Conservation (phyloP, 2,888 invertebrate genomes). For the Mesorhabditis sp. region DNA sequence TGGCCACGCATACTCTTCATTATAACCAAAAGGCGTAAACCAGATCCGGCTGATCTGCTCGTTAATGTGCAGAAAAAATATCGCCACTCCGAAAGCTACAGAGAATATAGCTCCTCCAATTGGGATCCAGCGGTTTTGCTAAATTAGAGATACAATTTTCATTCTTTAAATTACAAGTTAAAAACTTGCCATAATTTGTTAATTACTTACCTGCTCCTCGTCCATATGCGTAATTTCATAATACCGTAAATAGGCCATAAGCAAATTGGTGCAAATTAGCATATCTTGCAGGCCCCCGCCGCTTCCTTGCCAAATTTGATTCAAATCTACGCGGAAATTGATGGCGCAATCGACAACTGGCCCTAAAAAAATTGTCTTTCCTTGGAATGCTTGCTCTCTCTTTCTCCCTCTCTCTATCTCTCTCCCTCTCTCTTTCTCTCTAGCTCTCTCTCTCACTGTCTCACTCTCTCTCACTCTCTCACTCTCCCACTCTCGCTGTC, state of each 20-base stretch:
- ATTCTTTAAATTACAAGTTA: background rate
- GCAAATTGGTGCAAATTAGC: background rate
- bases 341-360: background rate
- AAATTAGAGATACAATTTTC: background rate
- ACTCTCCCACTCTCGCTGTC: background rate
- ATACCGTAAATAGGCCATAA: background rate
- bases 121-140: conserved; percentile 4
- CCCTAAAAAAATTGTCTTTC: background rate
- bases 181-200: too few species aligned
- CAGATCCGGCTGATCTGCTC: background rate
- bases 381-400: background rate
- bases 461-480: background rate
- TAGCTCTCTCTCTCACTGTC: background rate
- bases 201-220: background rate
- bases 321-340: background rate
- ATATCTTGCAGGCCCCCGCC: background rate
- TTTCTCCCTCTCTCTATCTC: background rate
- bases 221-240: conserved; percentile 1
- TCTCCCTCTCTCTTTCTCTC: background rate
- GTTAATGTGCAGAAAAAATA: background rate
- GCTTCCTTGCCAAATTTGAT: background rate
- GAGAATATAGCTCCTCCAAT: background rate
- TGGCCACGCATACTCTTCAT: background rate
- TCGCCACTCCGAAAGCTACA: background rate
- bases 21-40: background rate